Percentiles rank a stretch among this genome's conserved stretches.
phyloP scores from a whole-genome alignment of 2,797 vertebrate genomes.

The Erethizon dorsatum region DNA sequence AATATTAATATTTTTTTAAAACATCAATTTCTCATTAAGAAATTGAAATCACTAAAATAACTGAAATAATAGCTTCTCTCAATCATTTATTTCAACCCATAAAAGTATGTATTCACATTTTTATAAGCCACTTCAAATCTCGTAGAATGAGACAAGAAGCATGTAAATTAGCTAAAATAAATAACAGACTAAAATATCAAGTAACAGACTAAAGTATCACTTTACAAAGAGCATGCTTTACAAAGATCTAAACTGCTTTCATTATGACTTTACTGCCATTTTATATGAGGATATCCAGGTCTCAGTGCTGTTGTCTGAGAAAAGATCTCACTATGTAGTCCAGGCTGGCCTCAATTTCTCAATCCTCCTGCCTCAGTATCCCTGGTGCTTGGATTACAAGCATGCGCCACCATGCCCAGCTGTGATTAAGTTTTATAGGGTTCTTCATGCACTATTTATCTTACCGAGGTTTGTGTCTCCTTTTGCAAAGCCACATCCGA shows the following conservation, averaged over 20 bases:
- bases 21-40: slow-evolving; percentile 1
- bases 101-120: background rate
- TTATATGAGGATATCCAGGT: background rate
- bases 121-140: slow-evolving; percentile 6
- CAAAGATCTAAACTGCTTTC: background rate
- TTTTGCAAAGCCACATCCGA: slow-evolving; percentile 98
- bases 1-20: slow-evolving; percentile 63
- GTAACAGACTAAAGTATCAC: background rate
- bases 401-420: background rate
- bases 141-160: slow-evolving; percentile 41
- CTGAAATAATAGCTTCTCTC: slow-evolving; percentile 7
- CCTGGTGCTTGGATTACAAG: background rate
- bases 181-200: background rate
- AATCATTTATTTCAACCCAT: background rate
- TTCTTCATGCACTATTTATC: slow-evolving; percentile 72
- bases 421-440: background rate
- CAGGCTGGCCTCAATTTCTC: background rate
- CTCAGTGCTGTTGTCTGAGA: background rate
- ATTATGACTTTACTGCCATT: background rate
- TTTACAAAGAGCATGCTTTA: background rate
- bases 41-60: slow-evolving; percentile 55
- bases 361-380: background rate
- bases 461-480: slow-evolving; percentile 97
- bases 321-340: background rate
- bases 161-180: slow-evolving; percentile 12